Evolutionary conservation across 2,113 vertebrate genomes (phyloP).

Genomic region (Eonycteris spelaea): DNA sequence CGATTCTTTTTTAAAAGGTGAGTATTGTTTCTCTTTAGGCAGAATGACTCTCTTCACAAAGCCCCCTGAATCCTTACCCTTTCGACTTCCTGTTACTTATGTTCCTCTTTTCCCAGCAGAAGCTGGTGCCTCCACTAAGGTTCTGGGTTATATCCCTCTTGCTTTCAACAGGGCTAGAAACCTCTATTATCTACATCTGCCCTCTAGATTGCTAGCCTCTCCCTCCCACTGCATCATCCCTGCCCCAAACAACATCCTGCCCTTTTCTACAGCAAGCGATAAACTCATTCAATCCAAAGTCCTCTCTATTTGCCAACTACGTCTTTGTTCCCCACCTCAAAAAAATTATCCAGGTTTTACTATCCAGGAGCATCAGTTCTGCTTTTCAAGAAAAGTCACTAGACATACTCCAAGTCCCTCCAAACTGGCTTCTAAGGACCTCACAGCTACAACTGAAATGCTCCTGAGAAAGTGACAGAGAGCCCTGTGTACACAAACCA

Average conservation of each 20-base stretch:
- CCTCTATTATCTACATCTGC: neutral
- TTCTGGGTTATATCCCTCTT: neutral
- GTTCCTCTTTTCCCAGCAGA: neutral
- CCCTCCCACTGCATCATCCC: neutral
- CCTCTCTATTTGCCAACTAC: neutral
- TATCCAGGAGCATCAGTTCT: neutral
- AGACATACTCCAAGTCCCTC: neutral
- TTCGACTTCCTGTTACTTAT: neutral
- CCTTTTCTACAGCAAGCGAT: neutral
- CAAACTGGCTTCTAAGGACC: neutral
- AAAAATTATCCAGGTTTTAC: neutral
- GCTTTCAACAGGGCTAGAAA: neutral
- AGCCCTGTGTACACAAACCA: neutral
- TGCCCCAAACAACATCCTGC: neutral
- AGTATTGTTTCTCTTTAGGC: neutral
- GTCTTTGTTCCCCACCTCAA: neutral
- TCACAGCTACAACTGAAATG: neutral
- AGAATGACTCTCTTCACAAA: neutral
- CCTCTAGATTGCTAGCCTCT: neutral
- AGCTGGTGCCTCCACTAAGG: neutral
- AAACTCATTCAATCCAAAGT: neutral
- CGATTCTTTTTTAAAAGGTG: neutral
- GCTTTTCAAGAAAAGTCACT: neutral
- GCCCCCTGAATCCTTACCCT: neutral
- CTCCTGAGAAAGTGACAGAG: neutral